Percentiles rank a stretch among this genome's conserved stretches.
phyloP scores from a whole-genome alignment of 2,888 invertebrate species.

The Hydrotaea diabolus region DNA sequence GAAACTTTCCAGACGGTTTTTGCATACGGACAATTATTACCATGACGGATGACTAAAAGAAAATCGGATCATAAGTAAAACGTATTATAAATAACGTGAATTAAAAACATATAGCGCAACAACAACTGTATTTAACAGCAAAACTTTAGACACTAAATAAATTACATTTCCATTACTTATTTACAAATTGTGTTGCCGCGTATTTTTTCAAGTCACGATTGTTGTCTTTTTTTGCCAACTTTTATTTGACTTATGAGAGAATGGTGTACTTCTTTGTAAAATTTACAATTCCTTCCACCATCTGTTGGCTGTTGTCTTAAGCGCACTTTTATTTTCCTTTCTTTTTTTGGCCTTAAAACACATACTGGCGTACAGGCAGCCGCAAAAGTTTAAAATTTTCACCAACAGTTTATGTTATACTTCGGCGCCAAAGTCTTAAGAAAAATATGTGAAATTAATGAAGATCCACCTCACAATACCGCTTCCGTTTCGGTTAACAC shows the following conservation, averaged over 20 bases:
- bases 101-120: not conserved
- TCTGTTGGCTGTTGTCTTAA: not conserved
- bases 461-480: not conserved
- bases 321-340: not conserved
- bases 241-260: not conserved
- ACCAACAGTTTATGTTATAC: not conserved
- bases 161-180: not conserved
- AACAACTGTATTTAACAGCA: not conserved
- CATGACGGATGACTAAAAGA: too few species aligned
- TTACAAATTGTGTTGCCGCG: not conserved
- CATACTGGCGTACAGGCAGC: too few species aligned
- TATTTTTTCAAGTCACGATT: not conserved
- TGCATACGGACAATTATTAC: too few species aligned
- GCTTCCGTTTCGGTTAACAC: not conserved
- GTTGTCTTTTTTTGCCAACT: not conserved
- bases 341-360: not conserved
- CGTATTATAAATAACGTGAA: too few species aligned
- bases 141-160: not conserved
- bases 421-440: not conserved
- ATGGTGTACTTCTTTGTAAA: not conserved
- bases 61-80: too few species aligned
- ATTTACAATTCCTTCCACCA: not conserved
- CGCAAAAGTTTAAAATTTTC: not conserved
- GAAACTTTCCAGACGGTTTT: too few species aligned
- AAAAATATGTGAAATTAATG: constrained; percentile 8